Base-by-base conservation (phyloP, 2,797 vertebrate genomes). In the Onychomys torridus region DNA sequence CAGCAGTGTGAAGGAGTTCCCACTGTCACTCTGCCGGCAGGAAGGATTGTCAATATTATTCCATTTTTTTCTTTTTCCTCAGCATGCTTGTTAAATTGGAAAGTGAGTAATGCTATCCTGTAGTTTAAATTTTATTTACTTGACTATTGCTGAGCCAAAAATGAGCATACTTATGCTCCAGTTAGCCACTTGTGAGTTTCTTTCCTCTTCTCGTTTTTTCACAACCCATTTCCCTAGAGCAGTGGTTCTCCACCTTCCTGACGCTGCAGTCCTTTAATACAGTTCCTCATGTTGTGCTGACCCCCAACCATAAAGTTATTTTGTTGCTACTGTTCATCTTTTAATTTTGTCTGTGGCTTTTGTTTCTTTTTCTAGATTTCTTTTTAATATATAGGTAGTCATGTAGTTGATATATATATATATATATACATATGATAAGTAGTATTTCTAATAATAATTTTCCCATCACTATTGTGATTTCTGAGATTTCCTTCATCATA, bases 101-200 rank as follows among this genome's bases (percentile, higher is more conserved):
- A 91, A 43, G 2, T 55, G 12, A 40, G 27, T 85, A 85, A 34
- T 46, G 12, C 67, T 92, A 43, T 14, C 23, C n/a, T 67, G 57
- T 52, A 86, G n/a, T 81, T 91, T 90, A 55, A 89, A 89, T 82
- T 95, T 89, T 57, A 77, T 90, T 55, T 90, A 7, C 29, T 88
- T 95, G 14, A 83, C 71, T 43, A 25, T 52, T 71, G 4, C 46
- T 96, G 55, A 69, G 57, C 40, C 55, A 17, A 92, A 29, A 90
- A 37, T 61, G 37, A 73, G 69, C 59, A 27, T 71, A 63, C 21
- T 65, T 40, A 9, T 19, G 16, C 2, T 34, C 61, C 34, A 46
- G n/a, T 69, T 52, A 49, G 29, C 55, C 34, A 40, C n/a, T 71
- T 65, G 57, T 73, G 34, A 37, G n/a, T 57, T 40, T 32, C 49